These are phyloP conservation scores for Aphelinus certus DNA, from an alignment of 1,140 invertebrate species.

Conservation along the genomic window DNA sequence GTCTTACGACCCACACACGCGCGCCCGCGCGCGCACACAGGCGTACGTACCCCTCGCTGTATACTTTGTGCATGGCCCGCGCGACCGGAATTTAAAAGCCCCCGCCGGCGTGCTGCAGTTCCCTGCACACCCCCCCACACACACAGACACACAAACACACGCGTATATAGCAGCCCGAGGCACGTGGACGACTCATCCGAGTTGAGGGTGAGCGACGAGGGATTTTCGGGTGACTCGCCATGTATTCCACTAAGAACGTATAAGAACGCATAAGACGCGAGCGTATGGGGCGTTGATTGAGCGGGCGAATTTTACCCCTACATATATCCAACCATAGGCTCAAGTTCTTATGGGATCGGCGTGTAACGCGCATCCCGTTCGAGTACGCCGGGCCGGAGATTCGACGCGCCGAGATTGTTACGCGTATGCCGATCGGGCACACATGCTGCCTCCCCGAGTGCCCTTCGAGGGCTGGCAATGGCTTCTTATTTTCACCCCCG, in stretches of 20 bases:
- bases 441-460: too few species aligned
- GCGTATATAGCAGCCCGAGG: neutral
- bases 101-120: neutral
- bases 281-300: too few species aligned
- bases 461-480: too few species aligned
- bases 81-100: constrained; percentile 6
- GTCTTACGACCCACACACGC: neutral
- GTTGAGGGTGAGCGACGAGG: neutral
- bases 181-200: constrained; percentile 40
- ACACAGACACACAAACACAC: too few species aligned
- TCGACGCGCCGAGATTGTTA: constrained; percentile 21
- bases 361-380: too few species aligned
- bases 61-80: constrained; percentile 46
- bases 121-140: neutral
- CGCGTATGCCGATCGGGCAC: neutral
- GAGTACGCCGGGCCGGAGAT: neutral
- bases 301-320: too few species aligned
- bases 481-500: too few species aligned
- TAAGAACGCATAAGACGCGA: too few species aligned
- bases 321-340: neutral
- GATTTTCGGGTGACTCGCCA: constrained; percentile 4
- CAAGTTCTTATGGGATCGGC: neutral
- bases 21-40: too few species aligned
- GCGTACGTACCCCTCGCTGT: constrained; percentile 33
- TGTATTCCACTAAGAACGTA: neutral